phyloP scores from a whole-genome alignment of 2,113 vertebrate genomes.

The Mustela lutreola region DNA sequence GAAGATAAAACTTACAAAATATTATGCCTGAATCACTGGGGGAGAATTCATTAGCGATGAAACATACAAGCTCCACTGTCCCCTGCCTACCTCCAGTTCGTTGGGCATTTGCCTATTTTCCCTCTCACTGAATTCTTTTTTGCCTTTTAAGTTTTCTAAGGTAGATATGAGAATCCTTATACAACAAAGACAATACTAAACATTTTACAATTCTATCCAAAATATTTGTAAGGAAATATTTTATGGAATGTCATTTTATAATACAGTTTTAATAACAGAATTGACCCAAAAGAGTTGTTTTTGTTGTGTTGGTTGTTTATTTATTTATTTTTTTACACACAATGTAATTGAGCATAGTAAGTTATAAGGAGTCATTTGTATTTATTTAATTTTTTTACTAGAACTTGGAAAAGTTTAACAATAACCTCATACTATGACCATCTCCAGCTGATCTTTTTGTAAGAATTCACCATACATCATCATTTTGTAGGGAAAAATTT shows the following conservation, averaged over 20 bases:
- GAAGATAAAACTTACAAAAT: not conserved
- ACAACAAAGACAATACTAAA: not conserved
- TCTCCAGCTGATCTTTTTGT: constrained; percentile 42
- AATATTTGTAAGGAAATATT: not conserved
- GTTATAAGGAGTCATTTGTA: not conserved
- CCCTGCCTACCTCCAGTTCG: not conserved
- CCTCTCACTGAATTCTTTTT: not conserved
- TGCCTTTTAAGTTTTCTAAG: not conserved
- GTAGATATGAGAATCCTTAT: not conserved
- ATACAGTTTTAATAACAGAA: not conserved
- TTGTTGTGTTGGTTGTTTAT: not conserved
- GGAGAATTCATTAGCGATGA: not conserved
- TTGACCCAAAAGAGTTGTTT: not conserved
- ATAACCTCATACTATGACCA: not conserved
- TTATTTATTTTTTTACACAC: not conserved
- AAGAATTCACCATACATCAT: not conserved
- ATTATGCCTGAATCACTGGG: not conserved
- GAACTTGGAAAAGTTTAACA: not conserved
- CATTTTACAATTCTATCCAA: not conserved
- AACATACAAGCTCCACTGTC: not conserved
- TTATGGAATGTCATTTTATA: not conserved
- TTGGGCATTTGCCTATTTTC: not conserved
- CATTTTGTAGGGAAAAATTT: not conserved
- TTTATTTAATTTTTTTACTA: not conserved
- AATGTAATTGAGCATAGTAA: not conserved